Percentiles rank a stretch among this genome's conserved stretches.
These are phyloP conservation scores for Hypsibius dujardini DNA, from an alignment of 1,140 invertebrate species.

Conservation along the genomic window DNA sequence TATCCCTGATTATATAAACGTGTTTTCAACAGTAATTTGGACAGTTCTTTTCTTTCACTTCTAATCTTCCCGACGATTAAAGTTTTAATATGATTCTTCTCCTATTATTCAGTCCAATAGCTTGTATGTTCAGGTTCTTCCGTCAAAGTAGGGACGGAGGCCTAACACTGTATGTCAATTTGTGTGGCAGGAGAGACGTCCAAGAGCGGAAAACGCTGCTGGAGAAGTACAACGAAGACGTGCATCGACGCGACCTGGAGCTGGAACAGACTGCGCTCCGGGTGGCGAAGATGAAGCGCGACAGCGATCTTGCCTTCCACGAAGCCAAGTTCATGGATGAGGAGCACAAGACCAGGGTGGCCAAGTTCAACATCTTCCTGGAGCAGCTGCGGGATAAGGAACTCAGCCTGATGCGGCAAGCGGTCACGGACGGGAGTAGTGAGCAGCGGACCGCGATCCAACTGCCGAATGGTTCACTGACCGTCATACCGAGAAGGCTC, in stretches of 20 bases:
- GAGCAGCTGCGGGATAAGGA: conserved; percentile 13
- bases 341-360: conserved; percentile 8
- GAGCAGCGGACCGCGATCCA: neutral
- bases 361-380: neutral
- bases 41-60: too few species aligned
- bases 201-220: neutral
- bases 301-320: neutral
- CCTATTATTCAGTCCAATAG: too few species aligned
- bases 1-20: too few species aligned
- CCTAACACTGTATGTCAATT: too few species aligned
- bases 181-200: neutral
- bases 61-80: too few species aligned
- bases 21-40: too few species aligned
- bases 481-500: neutral
- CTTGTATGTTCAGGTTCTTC: too few species aligned
- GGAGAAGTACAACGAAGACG: neutral
- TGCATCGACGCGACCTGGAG: neutral
- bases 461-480: neutral
- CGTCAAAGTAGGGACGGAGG: too few species aligned
- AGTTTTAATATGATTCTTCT: too few species aligned
- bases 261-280: neutral
- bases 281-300: neutral
- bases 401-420: conserved; percentile 8
- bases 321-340: conserved; percentile 15
- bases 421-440: neutral